These are phyloP conservation scores for Conchocele bisecta DNA, from an alignment of 2,888 invertebrate species.

Conservation along the genomic window DNA sequence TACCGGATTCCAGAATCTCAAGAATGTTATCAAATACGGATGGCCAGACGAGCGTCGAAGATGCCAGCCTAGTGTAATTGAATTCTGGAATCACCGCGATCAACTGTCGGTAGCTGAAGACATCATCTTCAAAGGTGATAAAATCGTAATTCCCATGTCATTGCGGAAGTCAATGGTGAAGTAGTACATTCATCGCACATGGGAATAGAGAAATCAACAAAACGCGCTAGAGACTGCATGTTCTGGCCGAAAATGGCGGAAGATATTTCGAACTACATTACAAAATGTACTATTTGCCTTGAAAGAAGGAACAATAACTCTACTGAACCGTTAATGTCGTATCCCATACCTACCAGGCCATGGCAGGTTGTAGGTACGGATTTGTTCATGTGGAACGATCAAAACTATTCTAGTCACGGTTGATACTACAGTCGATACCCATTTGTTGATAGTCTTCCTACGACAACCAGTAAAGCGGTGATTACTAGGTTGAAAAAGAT, in stretches of 20 bases:
- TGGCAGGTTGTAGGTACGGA: conserved; percentile 52
- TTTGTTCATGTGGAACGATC: conserved; percentile 41
- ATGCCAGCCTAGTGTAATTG: not conserved
- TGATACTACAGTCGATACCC: too few species aligned
- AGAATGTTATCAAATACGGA: not conserved
- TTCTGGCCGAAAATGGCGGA: conserved; percentile 55
- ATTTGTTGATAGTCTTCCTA: too few species aligned
- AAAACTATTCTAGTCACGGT: too few species aligned
- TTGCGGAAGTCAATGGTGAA: conserved; percentile 38
- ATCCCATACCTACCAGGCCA: conserved; percentile 38
- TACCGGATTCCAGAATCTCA: conserved; percentile 9
- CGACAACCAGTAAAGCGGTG: too few species aligned
- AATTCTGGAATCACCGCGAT: conserved; percentile 4
- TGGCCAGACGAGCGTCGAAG: conserved; percentile 24
- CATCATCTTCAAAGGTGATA: conserved; percentile 24
- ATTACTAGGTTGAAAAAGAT: too few species aligned
- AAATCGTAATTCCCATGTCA: conserved; percentile 24
- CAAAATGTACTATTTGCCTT: conserved; percentile 37
- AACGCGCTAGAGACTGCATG: conserved; percentile 41
- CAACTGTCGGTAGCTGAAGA: conserved; percentile 1
- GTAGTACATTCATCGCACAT: conserved; percentile 55
- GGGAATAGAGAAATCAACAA: conserved; percentile 52
- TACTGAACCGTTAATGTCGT: conserved; percentile 47
- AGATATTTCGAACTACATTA: conserved; percentile 47
- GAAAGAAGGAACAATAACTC: conserved; percentile 37